Base-by-base conservation (phyloP, 1,140 invertebrate genomes). In the Theocolax elegans region DNA sequence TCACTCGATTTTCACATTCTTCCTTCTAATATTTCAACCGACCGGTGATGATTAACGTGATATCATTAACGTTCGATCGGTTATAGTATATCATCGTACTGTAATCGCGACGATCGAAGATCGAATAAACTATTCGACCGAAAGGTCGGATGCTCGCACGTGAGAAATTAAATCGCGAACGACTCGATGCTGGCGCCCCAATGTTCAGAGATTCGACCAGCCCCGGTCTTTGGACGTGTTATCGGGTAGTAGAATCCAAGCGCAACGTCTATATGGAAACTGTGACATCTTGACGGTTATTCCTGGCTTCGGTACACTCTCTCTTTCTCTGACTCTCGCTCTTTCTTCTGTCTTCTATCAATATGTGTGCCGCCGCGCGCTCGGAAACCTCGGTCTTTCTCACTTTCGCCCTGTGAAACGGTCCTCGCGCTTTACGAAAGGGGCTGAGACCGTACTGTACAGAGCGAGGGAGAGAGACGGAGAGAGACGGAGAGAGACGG, bases 221-320 rank as follows among this genome's bases (percentile, higher is more conserved):
- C 6, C 27, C 21, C 25, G 40, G 51, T 31, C 19, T 62, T 46
- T 35, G 65, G 59, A 29, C 42, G 72, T 72, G 75, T 78, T 74
- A 80, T 79, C 78, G 76, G 74, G 70, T 48, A 71, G 72, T 60
- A 69, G 75, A 48, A 35, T 73, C 75, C 62, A 79, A 74, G 71
- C 74, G 67, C 72, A 72, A 79, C 75, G 81, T 82, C 80, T 82
- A 80, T 81, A 83, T 82, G 83, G 81, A 84, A 70, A 83, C 82
- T 84, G 83, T 84, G 81, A 85, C 83, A 83, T 83, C 83, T 82
- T 80, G 81, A 83, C 76, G 83, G 82, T 84, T 85, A 85, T 85
- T 85, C 82, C 81, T 83, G 81, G 83, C 80, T 71, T 71, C 25
- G 21, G 27, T 73, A 76, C 77, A 64, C 62, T 64, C n/a, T n/a